Percentiles rank a stretch among this genome's conserved stretches.
phyloP scores from a whole-genome alignment of 2,888 invertebrate genomes.

The Priocnemis perturbator region DNA sequence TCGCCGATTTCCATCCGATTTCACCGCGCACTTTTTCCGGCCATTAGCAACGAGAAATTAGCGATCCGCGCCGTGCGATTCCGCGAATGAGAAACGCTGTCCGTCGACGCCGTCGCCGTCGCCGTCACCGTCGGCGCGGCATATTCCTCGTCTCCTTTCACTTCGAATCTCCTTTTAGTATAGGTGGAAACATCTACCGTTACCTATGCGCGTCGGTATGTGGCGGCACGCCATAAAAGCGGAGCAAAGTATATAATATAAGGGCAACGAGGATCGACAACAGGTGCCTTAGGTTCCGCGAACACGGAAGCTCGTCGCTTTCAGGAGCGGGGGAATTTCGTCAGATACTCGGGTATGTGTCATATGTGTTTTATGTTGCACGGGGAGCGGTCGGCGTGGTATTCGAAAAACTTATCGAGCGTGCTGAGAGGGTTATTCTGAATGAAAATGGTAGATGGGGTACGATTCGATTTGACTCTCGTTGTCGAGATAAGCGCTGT shows the following conservation, averaged over 20 bases:
- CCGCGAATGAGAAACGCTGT: no score
- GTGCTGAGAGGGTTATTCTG: no score
- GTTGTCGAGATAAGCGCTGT: no score
- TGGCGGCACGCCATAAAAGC: constrained; percentile 44
- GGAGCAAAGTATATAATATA: constrained; percentile 47
- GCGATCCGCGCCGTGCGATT: no score
- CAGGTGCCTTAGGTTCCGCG: constrained; percentile 49
- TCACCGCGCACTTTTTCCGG: no score
- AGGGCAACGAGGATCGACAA: constrained; percentile 46
- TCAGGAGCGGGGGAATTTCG: constrained; percentile 15
- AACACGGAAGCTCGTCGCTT: constrained; percentile 42
- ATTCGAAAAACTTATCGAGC: no score
- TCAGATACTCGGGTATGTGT: constrained; percentile 14
- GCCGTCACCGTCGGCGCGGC: no score
- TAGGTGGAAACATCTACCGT: constrained; percentile 10
- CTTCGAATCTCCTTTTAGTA: not conserved
- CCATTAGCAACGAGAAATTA: no score
- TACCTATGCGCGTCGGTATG: not conserved
- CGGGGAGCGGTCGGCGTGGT: no score
- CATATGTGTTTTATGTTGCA: not conserved
- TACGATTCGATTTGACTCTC: no score
- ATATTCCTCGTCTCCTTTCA: constrained; percentile 9
- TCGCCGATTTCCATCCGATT: no score
- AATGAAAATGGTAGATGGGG: no score
- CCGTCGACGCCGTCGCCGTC: constrained; percentile 17